Conservation (phyloP, 2,113 vertebrate species). For the Nicator chloris region DNA sequence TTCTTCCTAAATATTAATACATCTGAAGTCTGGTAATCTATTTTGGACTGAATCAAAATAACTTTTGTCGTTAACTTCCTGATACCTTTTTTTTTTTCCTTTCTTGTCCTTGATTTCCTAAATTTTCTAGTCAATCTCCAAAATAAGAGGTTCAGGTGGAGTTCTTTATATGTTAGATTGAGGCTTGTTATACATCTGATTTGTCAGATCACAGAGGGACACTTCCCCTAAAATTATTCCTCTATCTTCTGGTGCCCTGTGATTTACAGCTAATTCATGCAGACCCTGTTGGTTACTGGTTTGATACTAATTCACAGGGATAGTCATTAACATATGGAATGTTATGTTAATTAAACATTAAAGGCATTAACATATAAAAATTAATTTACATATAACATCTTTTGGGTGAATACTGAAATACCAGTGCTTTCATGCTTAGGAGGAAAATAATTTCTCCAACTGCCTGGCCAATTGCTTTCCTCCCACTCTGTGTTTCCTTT, state of each 20-base stretch:
- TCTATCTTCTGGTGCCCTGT: not conserved
- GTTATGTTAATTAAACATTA: not conserved
- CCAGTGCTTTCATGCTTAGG: not conserved
- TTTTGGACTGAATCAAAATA: not conserved
- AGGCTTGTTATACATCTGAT: not conserved
- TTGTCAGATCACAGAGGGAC: not conserved
- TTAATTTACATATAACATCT: not conserved
- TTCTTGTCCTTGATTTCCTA: not conserved
- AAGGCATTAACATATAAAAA: not conserved
- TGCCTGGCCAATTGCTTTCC: not conserved
- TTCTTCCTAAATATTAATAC: not conserved
- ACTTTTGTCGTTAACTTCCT: not conserved
- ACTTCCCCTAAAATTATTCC: not conserved
- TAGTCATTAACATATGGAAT: not conserved
- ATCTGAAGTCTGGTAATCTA: not conserved
- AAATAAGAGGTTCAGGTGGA: not conserved
- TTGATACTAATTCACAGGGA: not conserved
- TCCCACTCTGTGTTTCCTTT: not conserved
- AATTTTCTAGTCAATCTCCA: not conserved
- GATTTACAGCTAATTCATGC: not conserved
- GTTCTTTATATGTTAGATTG: not conserved
- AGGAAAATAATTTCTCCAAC: not conserved
- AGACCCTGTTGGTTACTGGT: not conserved
- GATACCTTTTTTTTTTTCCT: not conserved
- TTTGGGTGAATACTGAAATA: not conserved